Percentiles rank a stretch among this genome's conserved stretches.
phyloP scores from a whole-genome alignment of 2,888 invertebrate genomes.

The Rhagonycha fulva region DNA sequence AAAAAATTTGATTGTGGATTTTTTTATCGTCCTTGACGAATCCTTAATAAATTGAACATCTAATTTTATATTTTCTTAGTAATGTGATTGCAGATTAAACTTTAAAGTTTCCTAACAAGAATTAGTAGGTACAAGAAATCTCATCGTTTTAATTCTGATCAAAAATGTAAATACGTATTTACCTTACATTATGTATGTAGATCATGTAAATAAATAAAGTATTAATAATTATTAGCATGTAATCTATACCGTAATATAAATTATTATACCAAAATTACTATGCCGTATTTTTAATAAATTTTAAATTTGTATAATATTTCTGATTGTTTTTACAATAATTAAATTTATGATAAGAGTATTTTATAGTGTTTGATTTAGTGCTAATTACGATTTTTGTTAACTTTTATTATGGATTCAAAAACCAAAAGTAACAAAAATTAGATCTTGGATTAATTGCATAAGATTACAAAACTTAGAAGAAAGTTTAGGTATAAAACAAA shows the following conservation, averaged over 20 bases:
- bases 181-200: background rate
- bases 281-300: background rate
- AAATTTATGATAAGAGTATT: no score
- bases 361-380: no score
- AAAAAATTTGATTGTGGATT: background rate
- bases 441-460: no score
- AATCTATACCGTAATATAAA: no score
- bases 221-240: background rate
- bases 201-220: background rate
- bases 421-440: no score
- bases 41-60: background rate
- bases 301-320: no score
- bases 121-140: background rate
- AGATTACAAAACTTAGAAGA: no score
- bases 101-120: background rate
- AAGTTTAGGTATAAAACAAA: no score
- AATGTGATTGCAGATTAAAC: background rate
- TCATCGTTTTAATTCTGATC: background rate
- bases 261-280: background rate
- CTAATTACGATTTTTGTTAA: no score
- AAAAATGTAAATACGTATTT: background rate
- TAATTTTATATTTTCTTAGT: background rate
- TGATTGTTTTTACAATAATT: no score
- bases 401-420: no score
- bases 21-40: background rate